Conservation (phyloP, 2,113 vertebrate species). For the Hypocryptadius cinnamomeus region DNA sequence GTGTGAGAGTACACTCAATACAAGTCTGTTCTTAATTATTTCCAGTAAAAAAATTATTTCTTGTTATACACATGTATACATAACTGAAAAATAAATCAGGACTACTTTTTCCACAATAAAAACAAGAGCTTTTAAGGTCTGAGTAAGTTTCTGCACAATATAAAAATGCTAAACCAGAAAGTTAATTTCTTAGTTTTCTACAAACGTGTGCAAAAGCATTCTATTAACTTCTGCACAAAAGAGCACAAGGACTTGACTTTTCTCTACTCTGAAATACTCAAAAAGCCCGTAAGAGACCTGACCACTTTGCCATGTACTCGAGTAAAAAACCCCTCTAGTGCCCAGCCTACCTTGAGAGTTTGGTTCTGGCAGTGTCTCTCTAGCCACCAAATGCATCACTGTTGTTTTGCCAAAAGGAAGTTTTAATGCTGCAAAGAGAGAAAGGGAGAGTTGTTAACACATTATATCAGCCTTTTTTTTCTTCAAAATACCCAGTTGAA, state of each 20-base stretch:
- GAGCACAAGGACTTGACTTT: neutral
- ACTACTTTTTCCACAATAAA: neutral
- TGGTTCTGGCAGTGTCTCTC: slow-evolving; percentile 97
- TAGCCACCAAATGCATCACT: slow-evolving; percentile 99
- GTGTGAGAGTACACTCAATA: neutral
- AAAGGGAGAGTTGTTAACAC: neutral
- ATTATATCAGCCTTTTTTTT: neutral
- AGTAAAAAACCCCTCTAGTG: neutral
- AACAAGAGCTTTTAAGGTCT: neutral
- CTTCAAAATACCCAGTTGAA: neutral
- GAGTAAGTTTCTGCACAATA: neutral
- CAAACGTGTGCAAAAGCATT: neutral
- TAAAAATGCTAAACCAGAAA: neutral
- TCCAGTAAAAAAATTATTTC: neutral
- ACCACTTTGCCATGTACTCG: neutral
- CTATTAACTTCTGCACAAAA: neutral
- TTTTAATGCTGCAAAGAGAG: slow-evolving; percentile 83
- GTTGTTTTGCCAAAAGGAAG: slow-evolving; percentile 97
- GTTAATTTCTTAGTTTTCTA: neutral
- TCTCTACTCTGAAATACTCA: neutral
- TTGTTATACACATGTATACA: neutral
- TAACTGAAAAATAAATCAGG: neutral
- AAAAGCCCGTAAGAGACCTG: neutral
- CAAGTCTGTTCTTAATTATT: neutral
- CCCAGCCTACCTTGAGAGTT: slow-evolving; percentile 92